phyloP scores from a whole-genome alignment of 2,797 vertebrate species.

The Rhyacichthys aspro region DNA sequence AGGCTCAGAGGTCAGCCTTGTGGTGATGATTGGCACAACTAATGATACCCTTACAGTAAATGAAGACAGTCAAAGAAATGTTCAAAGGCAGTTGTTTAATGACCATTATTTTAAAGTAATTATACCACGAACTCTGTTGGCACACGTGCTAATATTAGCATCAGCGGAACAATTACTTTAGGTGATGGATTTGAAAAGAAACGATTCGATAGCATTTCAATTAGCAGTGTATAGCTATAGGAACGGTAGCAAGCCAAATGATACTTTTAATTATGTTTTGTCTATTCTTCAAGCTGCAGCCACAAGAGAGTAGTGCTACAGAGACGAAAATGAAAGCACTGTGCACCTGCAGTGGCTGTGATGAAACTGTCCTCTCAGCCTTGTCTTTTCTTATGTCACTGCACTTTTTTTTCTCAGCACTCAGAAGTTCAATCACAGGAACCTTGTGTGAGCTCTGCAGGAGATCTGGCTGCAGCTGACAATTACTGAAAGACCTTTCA shows the following conservation, averaged over 20 bases:
- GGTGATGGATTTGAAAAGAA: no score
- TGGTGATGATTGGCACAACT: no score
- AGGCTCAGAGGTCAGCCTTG: no score
- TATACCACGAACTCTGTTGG: no score
- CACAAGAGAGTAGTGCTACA: constrained; percentile 13
- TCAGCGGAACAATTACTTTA: no score
- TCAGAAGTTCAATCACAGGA: constrained; percentile 52
- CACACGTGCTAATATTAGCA: no score
- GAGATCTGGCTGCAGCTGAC: constrained; percentile 47
- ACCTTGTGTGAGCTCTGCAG: constrained; percentile 55
- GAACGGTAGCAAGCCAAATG: neutral
- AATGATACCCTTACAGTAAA: no score
- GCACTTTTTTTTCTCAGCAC: constrained; percentile 20
- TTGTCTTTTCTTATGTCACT: constrained; percentile 23
- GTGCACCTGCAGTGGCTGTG: constrained; percentile 33
- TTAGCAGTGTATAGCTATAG: no score
- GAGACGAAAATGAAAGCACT: constrained; percentile 10
- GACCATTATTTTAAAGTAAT: no score
- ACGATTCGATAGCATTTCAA: no score
- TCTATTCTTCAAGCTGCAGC: constrained; percentile 29
- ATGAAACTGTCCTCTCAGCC: constrained; percentile 36
- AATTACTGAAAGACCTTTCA: constrained; percentile 45
- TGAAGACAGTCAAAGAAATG: no score
- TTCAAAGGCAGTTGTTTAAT: no score
- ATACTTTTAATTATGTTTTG: neutral